A percentile compares a stretch with the other conserved stretches of the same genome.
phyloP scores from a whole-genome alignment of 2,797 vertebrate species.

The Myotis daubentonii region DNA sequence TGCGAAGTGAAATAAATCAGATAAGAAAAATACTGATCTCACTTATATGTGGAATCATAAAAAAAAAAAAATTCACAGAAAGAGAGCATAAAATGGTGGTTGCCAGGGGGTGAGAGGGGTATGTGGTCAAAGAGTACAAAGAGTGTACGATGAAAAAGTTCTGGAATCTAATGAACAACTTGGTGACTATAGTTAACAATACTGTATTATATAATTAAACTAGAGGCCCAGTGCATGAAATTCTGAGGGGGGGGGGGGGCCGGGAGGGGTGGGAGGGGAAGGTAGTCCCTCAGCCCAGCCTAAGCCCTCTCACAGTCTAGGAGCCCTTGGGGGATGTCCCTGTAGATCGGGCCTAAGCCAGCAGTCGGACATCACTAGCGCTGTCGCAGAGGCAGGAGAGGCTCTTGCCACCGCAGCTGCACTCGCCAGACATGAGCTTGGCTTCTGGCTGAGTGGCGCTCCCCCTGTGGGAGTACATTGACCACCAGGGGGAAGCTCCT shows the following conservation, averaged over 20 bases:
- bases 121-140: background rate
- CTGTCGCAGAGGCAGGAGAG: no score
- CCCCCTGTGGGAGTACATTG: no score
- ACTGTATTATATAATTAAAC: background rate
- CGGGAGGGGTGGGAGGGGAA: rapidly evolving
- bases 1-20: background rate
- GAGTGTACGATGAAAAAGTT: background rate
- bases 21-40: background rate
- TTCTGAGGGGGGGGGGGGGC: rapidly evolving
- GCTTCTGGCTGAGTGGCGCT: no score
- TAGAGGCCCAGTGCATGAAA: no score
- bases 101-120: background rate
- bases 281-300: no score
- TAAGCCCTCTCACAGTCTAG: no score
- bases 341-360: no score
- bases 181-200: background rate
- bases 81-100: background rate
- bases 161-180: background rate
- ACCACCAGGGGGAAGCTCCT: no score
- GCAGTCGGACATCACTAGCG: no score
- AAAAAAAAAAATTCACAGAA: background rate
- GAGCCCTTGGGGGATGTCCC: no score
- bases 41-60: background rate
- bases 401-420: no score
- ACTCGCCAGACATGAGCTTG: no score